These are phyloP conservation scores for Ophion ellenae DNA, from an alignment of 2,888 invertebrate species.

Conservation along the genomic window DNA sequence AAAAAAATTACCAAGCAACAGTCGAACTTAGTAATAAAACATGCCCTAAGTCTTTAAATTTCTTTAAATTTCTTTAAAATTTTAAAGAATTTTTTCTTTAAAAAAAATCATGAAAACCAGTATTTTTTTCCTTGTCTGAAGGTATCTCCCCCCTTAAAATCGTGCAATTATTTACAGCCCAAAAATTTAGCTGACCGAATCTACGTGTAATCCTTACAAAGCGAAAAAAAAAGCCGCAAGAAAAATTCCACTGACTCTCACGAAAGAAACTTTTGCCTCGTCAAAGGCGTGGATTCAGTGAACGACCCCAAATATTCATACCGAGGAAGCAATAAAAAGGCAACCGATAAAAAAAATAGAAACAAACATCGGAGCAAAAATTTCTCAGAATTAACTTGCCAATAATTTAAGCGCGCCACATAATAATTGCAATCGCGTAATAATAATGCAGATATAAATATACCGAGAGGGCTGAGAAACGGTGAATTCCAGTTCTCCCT, in stretches of 20 bases:
- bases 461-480: slow-evolving; percentile 54
- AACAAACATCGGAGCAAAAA: background rate
- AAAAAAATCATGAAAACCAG: too few species aligned
- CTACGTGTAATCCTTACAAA: background rate
- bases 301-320: slow-evolving; percentile 31
- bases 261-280: slow-evolving; percentile 61
- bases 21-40: too few species aligned
- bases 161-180: slow-evolving; percentile 29
- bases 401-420: slow-evolving; percentile 34
- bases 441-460: slow-evolving; percentile 81
- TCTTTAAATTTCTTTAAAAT: too few species aligned
- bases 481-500: slow-evolving; percentile 58
- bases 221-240: slow-evolving; percentile 6
- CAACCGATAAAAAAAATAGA: slow-evolving; percentile 4
- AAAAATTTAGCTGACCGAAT: slow-evolving; percentile 22
- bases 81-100: too few species aligned
- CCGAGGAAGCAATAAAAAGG: background rate
- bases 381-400: slow-evolving; percentile 42
- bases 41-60: too few species aligned
- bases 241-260: slow-evolving; percentile 77
- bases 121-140: too few species aligned
- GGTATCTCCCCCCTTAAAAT: background rate
- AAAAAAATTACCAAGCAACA: too few species aligned
- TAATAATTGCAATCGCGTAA: slow-evolving; percentile 72
- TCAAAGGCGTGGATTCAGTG: slow-evolving; percentile 30